Evolutionary conservation across 2,888 invertebrate genomes (phyloP).

Genomic region (Pemphredon lugubris): DNA sequence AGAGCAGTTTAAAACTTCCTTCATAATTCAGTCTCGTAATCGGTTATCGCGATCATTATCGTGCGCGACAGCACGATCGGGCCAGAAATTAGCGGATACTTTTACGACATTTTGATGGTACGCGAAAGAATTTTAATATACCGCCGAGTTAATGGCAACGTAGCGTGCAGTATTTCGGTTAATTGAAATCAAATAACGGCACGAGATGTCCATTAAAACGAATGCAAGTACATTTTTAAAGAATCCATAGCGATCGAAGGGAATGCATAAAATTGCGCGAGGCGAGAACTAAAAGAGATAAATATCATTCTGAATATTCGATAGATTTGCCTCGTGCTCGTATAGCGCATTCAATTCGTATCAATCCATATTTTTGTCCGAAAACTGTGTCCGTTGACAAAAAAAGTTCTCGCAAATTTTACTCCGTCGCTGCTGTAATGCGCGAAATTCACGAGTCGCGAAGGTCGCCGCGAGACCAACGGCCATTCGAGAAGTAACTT

Average conservation of each 20-base stretch:
- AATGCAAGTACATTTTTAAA: neutral
- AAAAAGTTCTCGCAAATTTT: too few species aligned
- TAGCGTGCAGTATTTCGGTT: constrained; percentile 9
- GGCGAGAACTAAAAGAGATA: too few species aligned
- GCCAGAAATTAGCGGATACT: constrained; percentile 51
- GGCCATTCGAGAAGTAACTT: constrained; percentile 52
- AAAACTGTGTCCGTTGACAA: neutral
- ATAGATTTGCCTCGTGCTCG: too few species aligned
- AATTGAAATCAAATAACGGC: neutral
- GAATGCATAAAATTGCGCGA: too few species aligned
- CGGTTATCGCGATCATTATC: constrained; percentile 64
- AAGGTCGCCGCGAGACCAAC: constrained; percentile 39
- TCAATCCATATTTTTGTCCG: too few species aligned
- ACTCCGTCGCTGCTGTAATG: too few species aligned
- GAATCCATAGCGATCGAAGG: too few species aligned
- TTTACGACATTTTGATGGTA: constrained; percentile 45
- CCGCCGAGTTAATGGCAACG: neutral
- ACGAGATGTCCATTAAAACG: neutral
- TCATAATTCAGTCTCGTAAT: constrained; percentile 66
- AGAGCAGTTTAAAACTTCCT: constrained; percentile 69
- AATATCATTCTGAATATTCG: too few species aligned
- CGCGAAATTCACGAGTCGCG: constrained; percentile 10
- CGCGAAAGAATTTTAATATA: constrained; percentile 55
- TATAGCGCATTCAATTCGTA: too few species aligned
- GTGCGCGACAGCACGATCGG: constrained; percentile 43